Evolutionary conservation across 2,113 vertebrate species (phyloP).

Genomic region (Colistium nudipinnis): DNA sequence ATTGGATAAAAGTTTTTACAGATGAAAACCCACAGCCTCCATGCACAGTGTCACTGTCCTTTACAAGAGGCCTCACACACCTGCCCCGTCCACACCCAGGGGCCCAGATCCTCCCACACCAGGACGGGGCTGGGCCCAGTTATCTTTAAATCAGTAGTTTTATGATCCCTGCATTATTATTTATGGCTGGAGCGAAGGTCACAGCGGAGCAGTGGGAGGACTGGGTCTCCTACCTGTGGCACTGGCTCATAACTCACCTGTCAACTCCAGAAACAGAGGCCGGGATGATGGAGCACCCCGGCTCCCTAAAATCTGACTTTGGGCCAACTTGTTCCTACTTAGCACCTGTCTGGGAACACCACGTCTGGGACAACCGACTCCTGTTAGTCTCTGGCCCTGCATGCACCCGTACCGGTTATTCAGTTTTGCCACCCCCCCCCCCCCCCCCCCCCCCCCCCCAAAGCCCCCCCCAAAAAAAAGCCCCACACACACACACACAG

Average conservation of each 20-base stretch:
- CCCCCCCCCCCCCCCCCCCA: too few species aligned
- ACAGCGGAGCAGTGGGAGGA: slow-evolving; percentile 53
- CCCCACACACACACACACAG: too few species aligned
- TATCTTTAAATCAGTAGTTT: slow-evolving; percentile 74
- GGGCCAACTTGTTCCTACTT: slow-evolving; percentile 73
- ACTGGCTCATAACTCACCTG: slow-evolving; percentile 76
- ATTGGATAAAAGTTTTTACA: background rate
- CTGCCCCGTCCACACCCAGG: background rate
- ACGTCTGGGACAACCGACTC: slow-evolving; percentile 57
- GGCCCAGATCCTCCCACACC: slow-evolving; percentile 27
- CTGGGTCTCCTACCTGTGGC: slow-evolving; percentile 66
- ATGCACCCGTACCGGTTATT: slow-evolving; percentile 13
- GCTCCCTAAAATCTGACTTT: slow-evolving; percentile 62
- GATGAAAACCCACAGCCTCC: too few species aligned
- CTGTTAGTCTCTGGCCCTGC: slow-evolving; percentile 25
- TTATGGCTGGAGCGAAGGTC: slow-evolving; percentile 77
- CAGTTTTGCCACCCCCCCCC: slow-evolving; percentile 17
- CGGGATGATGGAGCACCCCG: slow-evolving; percentile 72
- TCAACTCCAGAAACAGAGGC: slow-evolving; percentile 55
- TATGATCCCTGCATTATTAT: slow-evolving; percentile 70
- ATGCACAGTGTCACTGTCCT: too few species aligned
- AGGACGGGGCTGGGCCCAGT: slow-evolving; percentile 38
- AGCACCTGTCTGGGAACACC: slow-evolving; percentile 61
- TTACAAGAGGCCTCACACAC: background rate
- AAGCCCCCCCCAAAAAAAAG: too few species aligned